phyloP scores from a whole-genome alignment of 2,797 vertebrate species.

The Etheostoma perlongum region DNA sequence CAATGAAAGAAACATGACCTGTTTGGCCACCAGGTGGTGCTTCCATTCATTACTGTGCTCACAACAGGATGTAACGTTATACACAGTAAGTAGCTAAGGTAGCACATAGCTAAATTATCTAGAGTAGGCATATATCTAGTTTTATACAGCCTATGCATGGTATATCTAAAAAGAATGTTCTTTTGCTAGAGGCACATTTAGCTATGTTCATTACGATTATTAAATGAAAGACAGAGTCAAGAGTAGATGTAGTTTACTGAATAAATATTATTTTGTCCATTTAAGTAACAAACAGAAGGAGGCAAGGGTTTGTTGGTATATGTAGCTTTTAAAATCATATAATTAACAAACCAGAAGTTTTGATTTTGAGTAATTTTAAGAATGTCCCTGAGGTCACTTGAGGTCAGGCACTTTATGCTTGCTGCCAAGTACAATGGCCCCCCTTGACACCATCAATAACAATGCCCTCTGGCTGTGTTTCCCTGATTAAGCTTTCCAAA shows the following conservation, averaged over 20 bases:
- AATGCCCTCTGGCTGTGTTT: conserved; percentile 52
- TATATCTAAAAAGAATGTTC: not conserved
- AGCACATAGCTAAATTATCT: not conserved
- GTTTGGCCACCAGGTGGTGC: conserved; percentile 10
- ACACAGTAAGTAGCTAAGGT: not conserved
- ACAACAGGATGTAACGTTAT: not conserved
- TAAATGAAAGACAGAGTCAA: not conserved
- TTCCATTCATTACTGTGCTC: not conserved
- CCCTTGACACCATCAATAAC: conserved; percentile 33
- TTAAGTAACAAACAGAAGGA: not conserved
- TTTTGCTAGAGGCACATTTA: not conserved
- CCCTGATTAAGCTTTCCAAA: conserved; percentile 54
- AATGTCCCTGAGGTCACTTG: conserved; percentile 21
- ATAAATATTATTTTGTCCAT: not conserved
- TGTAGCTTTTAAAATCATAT: not conserved
- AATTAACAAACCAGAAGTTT: not conserved
- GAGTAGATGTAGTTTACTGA: not conserved
- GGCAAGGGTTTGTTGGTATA: not conserved
- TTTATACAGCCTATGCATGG: too few species aligned
- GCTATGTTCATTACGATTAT: not conserved
- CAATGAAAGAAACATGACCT: not conserved
- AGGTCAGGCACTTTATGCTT: conserved; percentile 46
- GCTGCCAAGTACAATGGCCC: not conserved
- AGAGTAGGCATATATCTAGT: not conserved
- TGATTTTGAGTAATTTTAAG: not conserved